These are phyloP conservation scores for Dendropsophus ebraccatus DNA, from an alignment of 2,113 vertebrate species.

Conservation along the genomic window DNA sequence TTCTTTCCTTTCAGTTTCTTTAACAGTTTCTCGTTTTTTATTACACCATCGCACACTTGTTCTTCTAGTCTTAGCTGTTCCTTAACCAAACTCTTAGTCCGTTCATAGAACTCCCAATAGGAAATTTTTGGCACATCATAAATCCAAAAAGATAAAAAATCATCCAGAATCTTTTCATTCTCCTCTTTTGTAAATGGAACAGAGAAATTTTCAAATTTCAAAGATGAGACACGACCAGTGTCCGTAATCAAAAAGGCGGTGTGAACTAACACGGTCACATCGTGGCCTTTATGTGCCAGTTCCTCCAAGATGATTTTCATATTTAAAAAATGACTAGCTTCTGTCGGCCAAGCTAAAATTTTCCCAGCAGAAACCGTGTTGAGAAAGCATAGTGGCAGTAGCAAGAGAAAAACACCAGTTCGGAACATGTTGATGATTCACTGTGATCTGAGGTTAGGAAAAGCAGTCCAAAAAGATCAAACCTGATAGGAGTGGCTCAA, in stretches of 20 bases:
- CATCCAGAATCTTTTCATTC: rapidly evolving
- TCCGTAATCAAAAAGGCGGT: conserved; percentile 65
- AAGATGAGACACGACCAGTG: conserved; percentile 52
- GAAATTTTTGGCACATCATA: conserved; percentile 27
- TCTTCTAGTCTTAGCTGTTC: background rate
- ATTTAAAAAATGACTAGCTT: conserved; percentile 81
- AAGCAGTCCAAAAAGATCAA: background rate
- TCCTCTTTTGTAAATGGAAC: conserved; percentile 64
- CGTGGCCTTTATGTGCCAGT: conserved; percentile 71
- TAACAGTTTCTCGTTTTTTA: conserved; percentile 63
- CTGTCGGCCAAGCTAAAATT: conserved; percentile 76
- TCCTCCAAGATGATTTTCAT: conserved; percentile 73
- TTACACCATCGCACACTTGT: conserved; percentile 58
- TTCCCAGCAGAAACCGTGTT: conserved; percentile 60
- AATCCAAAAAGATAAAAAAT: conserved; percentile 50
- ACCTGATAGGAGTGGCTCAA: too few relatives aligned
- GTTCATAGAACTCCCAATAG: conserved; percentile 60
- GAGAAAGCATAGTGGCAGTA: conserved; percentile 1
- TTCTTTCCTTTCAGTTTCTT: conserved; percentile 62
- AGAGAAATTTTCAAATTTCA: conserved; percentile 66
- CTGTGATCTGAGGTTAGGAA: background rate
- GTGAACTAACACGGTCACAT: conserved; percentile 69
- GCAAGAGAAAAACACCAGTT: conserved; percentile 47
- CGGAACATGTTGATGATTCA: conserved; percentile 9
- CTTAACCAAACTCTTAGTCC: background rate